Conservation (phyloP, 2,888 invertebrate species). For the Lasius platythorax region DNA sequence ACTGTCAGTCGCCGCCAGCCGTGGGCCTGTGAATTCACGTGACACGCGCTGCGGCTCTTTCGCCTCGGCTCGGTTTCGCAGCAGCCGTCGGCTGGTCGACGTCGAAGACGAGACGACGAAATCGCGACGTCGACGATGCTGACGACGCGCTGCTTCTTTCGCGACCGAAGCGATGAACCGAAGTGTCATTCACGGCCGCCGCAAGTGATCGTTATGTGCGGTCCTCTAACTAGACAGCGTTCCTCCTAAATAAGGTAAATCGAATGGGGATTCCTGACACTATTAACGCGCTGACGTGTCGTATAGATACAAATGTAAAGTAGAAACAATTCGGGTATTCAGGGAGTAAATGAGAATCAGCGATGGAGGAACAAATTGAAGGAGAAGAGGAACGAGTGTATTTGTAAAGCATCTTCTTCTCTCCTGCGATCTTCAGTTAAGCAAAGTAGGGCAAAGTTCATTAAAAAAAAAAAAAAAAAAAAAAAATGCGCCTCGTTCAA, state of each 20-base stretch:
- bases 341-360: background rate
- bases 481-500: background rate
- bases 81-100: background rate
- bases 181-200: background rate
- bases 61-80: constrained; percentile 41
- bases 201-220: background rate
- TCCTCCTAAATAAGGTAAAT: background rate
- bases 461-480: background rate
- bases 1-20: constrained; percentile 81
- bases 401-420: background rate
- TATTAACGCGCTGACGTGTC: background rate
- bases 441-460: background rate
- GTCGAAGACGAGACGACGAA: background rate
- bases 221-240: background rate
- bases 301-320: background rate
- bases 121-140: background rate
- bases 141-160: background rate
- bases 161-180: too few relatives aligned
- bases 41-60: constrained; percentile 68
- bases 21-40: constrained; percentile 73
- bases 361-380: background rate
- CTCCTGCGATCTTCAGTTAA: background rate
- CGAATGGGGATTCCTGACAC: background rate
- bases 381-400: background rate
- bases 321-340: background rate